Evolutionary conservation across 2,113 vertebrate genomes (phyloP).

Genomic region (Channa maculata): DNA sequence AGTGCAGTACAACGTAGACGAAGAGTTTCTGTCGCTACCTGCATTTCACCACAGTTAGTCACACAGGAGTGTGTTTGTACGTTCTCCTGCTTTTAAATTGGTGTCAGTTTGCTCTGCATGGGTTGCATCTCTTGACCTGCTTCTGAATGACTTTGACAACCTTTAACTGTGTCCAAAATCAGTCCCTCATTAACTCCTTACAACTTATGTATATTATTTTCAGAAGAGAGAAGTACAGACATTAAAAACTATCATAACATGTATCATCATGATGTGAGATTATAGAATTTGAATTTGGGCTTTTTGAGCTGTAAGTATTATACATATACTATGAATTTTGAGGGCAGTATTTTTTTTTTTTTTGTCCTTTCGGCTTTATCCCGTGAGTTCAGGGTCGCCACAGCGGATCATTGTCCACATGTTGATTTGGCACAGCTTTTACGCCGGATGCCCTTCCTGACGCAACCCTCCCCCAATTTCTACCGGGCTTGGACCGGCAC

Average conservation of each 20-base stretch:
- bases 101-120: constrained; percentile 52
- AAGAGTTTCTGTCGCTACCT: not conserved
- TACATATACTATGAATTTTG: not conserved
- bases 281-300: not conserved
- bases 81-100: constrained; percentile 33
- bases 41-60: constrained; percentile 27
- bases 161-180: constrained; percentile 15
- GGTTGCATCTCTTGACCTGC: constrained; percentile 45
- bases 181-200: not conserved
- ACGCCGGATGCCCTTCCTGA: too few relatives aligned
- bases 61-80: constrained; percentile 35
- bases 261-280: too few relatives aligned
- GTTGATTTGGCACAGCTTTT: too few relatives aligned
- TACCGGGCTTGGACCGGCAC: too few relatives aligned
- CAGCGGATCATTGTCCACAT: too few relatives aligned
- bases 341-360: too few relatives aligned
- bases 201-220: not conserved
- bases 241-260: too few relatives aligned
- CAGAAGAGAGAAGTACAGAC: not conserved
- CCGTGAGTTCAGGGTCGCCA: too few relatives aligned
- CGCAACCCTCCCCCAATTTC: too few relatives aligned
- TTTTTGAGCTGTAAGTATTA: not conserved
- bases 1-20: not conserved
- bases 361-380: too few relatives aligned
- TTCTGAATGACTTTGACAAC: constrained; percentile 37